Conservation (phyloP, 2,113 vertebrate genomes). For the Bubalus kerabau region DNA sequence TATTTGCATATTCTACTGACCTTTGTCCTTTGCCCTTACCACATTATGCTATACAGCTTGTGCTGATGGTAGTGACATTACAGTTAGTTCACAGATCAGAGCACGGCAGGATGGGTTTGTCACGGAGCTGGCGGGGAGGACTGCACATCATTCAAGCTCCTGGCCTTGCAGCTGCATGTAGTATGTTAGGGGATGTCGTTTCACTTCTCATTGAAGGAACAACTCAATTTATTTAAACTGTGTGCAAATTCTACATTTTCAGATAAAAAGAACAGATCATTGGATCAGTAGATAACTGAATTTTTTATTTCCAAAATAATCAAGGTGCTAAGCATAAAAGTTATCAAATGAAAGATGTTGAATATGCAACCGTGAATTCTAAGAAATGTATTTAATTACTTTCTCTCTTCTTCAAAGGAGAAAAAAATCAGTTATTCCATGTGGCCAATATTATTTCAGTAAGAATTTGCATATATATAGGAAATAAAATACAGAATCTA, state of each 20-base stretch:
- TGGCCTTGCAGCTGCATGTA: not conserved
- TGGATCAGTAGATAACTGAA: not conserved
- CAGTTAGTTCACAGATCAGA: not conserved
- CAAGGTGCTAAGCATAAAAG: not conserved
- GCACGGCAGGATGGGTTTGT: not conserved
- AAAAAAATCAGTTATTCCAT: constrained; percentile 3
- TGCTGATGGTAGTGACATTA: not conserved
- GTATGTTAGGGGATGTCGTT: not conserved
- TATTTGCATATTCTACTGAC: not conserved
- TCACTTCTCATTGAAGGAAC: not conserved
- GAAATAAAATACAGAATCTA: constrained; percentile 68
- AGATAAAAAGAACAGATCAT: not conserved
- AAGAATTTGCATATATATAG: constrained; percentile 69
- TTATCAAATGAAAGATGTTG: not conserved
- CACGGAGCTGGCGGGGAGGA: not conserved
- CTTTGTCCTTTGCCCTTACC: not conserved
- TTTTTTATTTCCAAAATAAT: constrained; percentile 19
- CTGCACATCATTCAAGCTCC: not conserved
- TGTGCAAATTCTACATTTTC: not conserved
- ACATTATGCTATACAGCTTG: not conserved
- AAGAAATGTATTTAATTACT: constrained; percentile 21
- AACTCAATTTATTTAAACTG: not conserved
- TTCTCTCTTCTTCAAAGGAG: not conserved
- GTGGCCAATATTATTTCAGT: constrained; percentile 56
- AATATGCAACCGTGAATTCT: not conserved